Conservation (phyloP, 2,888 invertebrate species). For the Hirtodrosophila cameraria region DNA sequence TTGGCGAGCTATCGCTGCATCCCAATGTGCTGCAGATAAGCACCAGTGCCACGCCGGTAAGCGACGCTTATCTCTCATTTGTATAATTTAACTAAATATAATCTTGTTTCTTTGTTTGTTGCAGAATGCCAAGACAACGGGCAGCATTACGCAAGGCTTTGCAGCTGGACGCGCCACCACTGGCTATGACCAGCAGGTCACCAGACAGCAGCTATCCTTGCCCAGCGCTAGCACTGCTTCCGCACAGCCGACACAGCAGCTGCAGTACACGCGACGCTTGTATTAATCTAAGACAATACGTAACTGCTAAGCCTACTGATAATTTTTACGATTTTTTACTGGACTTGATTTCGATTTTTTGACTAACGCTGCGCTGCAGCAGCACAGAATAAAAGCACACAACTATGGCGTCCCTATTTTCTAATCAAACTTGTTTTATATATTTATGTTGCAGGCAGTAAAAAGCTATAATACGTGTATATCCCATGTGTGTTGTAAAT, state of each 20-base stretch:
- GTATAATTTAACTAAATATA: neutral
- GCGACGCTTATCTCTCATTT: neutral
- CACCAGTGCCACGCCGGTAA: slow-evolving; percentile 75
- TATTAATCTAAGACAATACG: slow-evolving; percentile 63
- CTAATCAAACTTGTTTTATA: slow-evolving; percentile 28
- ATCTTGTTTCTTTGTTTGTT: neutral
- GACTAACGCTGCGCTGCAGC: slow-evolving; percentile 47
- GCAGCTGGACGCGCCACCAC: slow-evolving; percentile 87
- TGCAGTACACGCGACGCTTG: slow-evolving; percentile 79
- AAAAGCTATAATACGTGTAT: too few species aligned
- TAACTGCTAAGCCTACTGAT: slow-evolving; percentile 55
- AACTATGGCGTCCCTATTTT: slow-evolving; percentile 79
- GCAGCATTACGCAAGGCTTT: slow-evolving; percentile 93
- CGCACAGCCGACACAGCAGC: slow-evolving; percentile 72
- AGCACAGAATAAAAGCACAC: slow-evolving; percentile 66
- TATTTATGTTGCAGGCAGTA: neutral
- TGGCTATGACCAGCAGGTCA: slow-evolving; percentile 76
- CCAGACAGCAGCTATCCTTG: slow-evolving; percentile 79
- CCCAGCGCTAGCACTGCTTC: slow-evolving; percentile 51
- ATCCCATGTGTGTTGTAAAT: too few species aligned
- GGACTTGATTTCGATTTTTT: slow-evolving; percentile 40
- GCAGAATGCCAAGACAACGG: slow-evolving; percentile 91
- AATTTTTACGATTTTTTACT: slow-evolving; percentile 62
- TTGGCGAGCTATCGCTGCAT: slow-evolving; percentile 82
- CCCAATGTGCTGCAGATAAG: slow-evolving; percentile 82